These are phyloP conservation scores for Euphydryas editha DNA, from an alignment of 2,888 invertebrate species.

Conservation along the genomic window DNA sequence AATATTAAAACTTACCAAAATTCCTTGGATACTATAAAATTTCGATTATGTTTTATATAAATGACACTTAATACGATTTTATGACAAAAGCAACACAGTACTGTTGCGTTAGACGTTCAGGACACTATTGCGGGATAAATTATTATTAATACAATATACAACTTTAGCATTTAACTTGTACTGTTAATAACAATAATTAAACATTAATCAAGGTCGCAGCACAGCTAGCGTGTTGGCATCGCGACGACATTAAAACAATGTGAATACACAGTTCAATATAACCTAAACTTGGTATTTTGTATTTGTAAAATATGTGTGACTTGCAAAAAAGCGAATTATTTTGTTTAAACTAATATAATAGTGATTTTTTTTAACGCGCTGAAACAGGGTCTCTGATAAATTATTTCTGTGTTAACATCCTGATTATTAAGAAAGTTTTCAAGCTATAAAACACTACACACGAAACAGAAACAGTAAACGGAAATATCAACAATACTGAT, in stretches of 20 bases:
- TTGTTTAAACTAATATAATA: no score
- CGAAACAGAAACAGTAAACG: no score
- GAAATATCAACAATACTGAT: no score
- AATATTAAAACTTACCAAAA: slow-evolving; percentile 34
- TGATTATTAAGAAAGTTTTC: no score
- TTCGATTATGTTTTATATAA: slow-evolving; percentile 3
- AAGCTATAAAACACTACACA: no score
- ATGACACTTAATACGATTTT: not conserved
- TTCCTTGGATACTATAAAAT: slow-evolving; percentile 31
- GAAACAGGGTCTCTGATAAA: no score
- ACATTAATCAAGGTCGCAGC: slow-evolving; percentile 28
- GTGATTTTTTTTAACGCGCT: no score
- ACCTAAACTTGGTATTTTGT: not conserved
- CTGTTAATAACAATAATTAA: slow-evolving; percentile 31
- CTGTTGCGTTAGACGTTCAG: slow-evolving; percentile 17
- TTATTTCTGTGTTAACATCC: no score
- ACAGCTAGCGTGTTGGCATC: slow-evolving; percentile 16
- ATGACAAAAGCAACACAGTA: slow-evolving; percentile 5
- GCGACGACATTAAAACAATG: slow-evolving; percentile 22
- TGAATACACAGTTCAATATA: slow-evolving; percentile 9
- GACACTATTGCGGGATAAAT: slow-evolving; percentile 33
- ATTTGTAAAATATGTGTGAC: not conserved
- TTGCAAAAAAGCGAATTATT: no score
- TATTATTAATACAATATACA: slow-evolving; percentile 9
- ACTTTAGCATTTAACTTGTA: slow-evolving; percentile 19